Conservation (phyloP, 2,888 invertebrate species). For the Ommatoiulus sabulosus region DNA sequence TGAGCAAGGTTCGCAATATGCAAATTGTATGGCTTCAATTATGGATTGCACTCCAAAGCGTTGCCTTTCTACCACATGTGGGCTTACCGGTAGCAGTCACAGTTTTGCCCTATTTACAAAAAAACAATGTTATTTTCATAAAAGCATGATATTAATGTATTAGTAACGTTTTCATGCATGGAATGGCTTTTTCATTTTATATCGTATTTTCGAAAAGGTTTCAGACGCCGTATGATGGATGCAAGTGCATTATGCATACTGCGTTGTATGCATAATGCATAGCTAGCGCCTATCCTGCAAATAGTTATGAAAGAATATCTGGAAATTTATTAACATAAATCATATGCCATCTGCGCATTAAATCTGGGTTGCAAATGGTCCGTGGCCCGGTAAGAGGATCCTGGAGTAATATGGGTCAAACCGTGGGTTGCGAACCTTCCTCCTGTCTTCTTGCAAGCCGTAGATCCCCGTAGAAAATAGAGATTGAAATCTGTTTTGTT, state of each 20-base stretch:
- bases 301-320: not conserved
- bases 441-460: not conserved
- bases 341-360: slow-evolving; percentile 6
- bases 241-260: not conserved
- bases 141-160: too few relatives aligned
- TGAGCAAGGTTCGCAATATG: too few relatives aligned
- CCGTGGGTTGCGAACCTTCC: not conserved
- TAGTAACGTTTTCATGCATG: too few relatives aligned
- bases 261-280: not conserved
- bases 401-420: not conserved
- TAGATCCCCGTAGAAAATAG: not conserved
- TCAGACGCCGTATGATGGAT: not conserved
- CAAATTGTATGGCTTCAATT: too few relatives aligned
- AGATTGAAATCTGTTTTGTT: slow-evolving; percentile 5
- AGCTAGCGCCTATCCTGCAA: not conserved
- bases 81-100: too few relatives aligned
- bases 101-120: too few relatives aligned
- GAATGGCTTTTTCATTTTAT: not conserved
- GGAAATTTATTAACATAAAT: not conserved
- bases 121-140: too few relatives aligned
- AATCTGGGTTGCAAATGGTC: not conserved
- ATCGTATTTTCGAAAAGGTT: not conserved
- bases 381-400: not conserved
- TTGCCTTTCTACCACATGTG: too few relatives aligned
- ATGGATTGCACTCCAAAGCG: too few relatives aligned